Conservation (phyloP, 1,140 invertebrate species). For the Phthorimaea operculella region DNA sequence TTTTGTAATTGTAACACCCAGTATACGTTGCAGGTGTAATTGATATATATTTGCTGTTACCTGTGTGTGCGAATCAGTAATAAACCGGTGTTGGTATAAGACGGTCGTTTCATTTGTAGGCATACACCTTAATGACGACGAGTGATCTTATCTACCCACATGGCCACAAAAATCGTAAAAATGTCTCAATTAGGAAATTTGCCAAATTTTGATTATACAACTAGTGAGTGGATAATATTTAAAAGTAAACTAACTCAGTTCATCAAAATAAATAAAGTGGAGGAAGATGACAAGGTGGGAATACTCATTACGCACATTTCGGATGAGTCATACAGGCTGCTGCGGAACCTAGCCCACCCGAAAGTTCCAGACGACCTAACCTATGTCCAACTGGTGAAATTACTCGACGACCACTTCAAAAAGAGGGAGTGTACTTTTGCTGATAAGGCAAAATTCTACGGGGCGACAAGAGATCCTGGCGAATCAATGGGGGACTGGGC, state of each 20-base stretch:
- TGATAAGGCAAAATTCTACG: constrained; percentile 8
- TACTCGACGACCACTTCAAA: constrained; percentile 12
- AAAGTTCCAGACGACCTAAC: not conserved
- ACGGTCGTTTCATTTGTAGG: too few relatives aligned
- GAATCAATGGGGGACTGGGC: constrained; percentile 9
- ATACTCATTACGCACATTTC: constrained; percentile 9
- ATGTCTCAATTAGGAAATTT: constrained; percentile 1
- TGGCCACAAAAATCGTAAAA: not conserved
- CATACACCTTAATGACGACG: too few relatives aligned
- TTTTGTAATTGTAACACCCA: too few relatives aligned
- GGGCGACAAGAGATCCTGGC: not conserved
- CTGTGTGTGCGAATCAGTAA: too few relatives aligned
- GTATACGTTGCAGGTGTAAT: too few relatives aligned
- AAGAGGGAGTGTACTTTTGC: constrained; percentile 5
- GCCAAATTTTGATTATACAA: constrained; percentile 6
- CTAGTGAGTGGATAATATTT: constrained; percentile 4
- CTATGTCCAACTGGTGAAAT: not conserved
- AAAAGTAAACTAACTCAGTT: constrained; percentile 6
- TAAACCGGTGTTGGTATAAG: too few relatives aligned
- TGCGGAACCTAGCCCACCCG: constrained; percentile 8
- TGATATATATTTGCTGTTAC: too few relatives aligned
- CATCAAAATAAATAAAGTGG: not conserved
- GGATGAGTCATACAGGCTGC: constrained; percentile 7
- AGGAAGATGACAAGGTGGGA: not conserved
- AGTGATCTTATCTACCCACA: too few relatives aligned